Evolutionary conservation across 2,797 vertebrate genomes (phyloP), one percentile per base, ranked within the genome.

Genomic region (Hippopotamyrus pictus): DNA sequence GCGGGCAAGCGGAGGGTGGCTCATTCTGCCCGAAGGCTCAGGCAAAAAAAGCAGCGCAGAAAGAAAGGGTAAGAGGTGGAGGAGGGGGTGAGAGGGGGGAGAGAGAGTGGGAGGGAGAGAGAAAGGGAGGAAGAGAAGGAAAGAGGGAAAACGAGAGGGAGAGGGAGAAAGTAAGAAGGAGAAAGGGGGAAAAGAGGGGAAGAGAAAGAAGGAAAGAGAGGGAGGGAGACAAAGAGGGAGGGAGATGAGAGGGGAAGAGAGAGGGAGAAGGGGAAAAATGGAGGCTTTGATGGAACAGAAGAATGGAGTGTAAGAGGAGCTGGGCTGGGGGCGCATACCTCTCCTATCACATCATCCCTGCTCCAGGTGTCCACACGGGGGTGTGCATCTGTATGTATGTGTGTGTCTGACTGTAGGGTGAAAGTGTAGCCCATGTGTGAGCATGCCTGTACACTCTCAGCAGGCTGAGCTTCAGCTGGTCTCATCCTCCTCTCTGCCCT

Each of bases 311-410:
- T 73, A 33, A 73, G 65, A 5, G 65, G 88, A 79, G 37, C 12
- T 9, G 51, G 51, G 37, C 83, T 22, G 76, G 85, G 17, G 7
- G 54, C 53, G 73, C 90, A 88, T 90, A 53, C 82, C 90, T 88
- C 54, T 51, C 7, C 88, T n/a, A 73, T 89, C 85, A 90, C 90
- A 89, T 90, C 88, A 90, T 76, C 44, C 85, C 69, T 87, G 86
- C 54, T 62, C 54, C 87, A 79, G 7, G 88, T 85, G 86, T 88
- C 86, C 54, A 54, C 25, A 62, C 59, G 22, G 8, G 57, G 59
- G 22, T 53, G 62, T 29, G 46, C 65, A 11, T 73, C 25, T 12
- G 4, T 73, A 1, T 76, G 33, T 17, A 8, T 65, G 25, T 1
- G 69, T 79, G 17, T 44, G 69, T 41, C 1, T 37, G 73, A 41